phyloP scores from a whole-genome alignment of 2,113 vertebrate genomes.

The Rhinoderma darwinii region DNA sequence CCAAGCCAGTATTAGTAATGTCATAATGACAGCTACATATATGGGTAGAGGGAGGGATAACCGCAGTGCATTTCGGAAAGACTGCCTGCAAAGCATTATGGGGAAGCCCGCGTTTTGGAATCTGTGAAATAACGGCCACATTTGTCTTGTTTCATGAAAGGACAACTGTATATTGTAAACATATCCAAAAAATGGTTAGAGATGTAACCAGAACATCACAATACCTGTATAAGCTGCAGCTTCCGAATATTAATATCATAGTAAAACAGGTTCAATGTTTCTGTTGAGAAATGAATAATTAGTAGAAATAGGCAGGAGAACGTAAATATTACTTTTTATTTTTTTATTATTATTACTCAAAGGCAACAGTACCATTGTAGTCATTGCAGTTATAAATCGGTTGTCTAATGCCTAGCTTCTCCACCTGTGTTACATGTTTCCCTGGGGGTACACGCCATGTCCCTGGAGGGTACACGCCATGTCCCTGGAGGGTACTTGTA shows the following conservation, averaged over 20 bases:
- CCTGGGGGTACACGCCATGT: no score
- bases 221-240: neutral
- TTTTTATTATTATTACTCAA: neutral
- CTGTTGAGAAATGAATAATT: neutral
- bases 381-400: neutral
- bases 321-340: neutral
- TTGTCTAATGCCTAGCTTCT: no score
- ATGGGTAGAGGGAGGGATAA: no score
- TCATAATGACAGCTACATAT: no score
- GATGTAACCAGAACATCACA: neutral
- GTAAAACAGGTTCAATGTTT: neutral
- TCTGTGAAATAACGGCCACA: neutral
- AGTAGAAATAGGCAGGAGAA: neutral
- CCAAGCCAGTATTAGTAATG: no score
- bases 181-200: neutral
- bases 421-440: no score
- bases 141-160: no score
- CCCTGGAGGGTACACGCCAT: no score
- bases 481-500: no score
- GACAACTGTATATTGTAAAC: neutral
- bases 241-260: neutral
- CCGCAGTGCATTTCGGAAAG: no score
- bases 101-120: no score
- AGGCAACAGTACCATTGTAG: neutral
- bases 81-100: no score